Evolutionary conservation across 1,140 invertebrate species (phyloP), one percentile per base, ranked within the genome.

Genomic region (Zelostemma sp.): DNA sequence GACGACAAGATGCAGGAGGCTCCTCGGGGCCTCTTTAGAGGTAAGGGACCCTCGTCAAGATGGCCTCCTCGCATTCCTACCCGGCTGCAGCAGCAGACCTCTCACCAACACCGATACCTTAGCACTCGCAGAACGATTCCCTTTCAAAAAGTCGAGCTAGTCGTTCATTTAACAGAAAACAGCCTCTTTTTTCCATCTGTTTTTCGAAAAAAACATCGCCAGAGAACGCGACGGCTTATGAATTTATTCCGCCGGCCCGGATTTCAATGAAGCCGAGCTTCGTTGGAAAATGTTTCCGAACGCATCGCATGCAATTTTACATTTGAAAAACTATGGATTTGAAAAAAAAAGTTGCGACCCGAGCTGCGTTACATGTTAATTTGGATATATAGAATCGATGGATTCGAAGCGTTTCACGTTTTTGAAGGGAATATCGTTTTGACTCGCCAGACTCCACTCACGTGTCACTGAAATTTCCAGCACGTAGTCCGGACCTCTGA

Each of bases 31-130:
- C 76, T 69, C 63, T 70, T 72, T 63, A 73, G 66, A 74, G 72
- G 67, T 74, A 68, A 75, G 75, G 73, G 74, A 73, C 76, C 74
- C 71, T 74, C 56, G 47, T 72, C 77, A 81, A 81, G 80, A 81
- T 81, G 80, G 78, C 80, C 76, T 77, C 80, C 77, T 78, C 75
- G 71, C 80, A 81, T 82, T 81, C 80, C 79, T 78, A 54, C 60
- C 68, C 62, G 65, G 62, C 68, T 58, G 55, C 47, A 41, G 41
- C 55, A 63, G 41, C 53, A 21, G 62, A 40, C 62, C 57, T 33
- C 66, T 73, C 43, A 60, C 57, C 60, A 62, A 61, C 61, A 64
- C 59, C 54, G 61, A 63, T 65, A 55, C 64, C 62, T 60, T 65
- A 60, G 57, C 68, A 62, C 66, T 70, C 62, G 49, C 68, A 69